Percentiles rank a stretch among this genome's conserved stretches.
Conservation (phyloP, 2,113 vertebrate species). For the Gallinago paraguaiae region DNA sequence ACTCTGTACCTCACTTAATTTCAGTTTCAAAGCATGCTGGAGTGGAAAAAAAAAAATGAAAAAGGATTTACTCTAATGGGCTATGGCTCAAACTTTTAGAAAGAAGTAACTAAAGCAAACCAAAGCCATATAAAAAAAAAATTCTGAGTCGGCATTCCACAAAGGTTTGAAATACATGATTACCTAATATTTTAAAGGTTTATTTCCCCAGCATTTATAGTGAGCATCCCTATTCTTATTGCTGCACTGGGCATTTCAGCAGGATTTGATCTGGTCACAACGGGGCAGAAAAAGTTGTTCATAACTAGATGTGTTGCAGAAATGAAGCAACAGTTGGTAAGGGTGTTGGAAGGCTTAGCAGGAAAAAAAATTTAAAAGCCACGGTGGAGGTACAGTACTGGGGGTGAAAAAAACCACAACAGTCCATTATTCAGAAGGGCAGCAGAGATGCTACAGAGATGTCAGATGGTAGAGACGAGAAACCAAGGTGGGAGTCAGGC, state of each 20-base stretch:
- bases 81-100: background rate
- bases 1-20: background rate
- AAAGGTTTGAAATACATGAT: background rate
- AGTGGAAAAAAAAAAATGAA: background rate
- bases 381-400: background rate
- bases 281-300: background rate
- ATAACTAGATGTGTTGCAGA: background rate
- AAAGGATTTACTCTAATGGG: background rate
- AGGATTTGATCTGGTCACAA: background rate
- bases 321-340: background rate
- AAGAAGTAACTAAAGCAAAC: background rate
- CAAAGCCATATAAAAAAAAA: background rate
- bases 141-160: background rate
- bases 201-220: background rate
- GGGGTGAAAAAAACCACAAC: background rate
- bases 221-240: background rate
- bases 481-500: background rate
- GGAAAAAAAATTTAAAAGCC: background rate
- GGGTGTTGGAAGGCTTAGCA: background rate
- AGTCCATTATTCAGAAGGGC: background rate
- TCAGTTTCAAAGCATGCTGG: background rate
- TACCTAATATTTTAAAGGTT: background rate
- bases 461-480: background rate
- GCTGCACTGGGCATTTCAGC: background rate
- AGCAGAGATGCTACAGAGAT: background rate